These are phyloP conservation scores for human (Homo sapiens) DNA, from an alignment of 2,113 vertebrate species.

Conservation along the genomic window GRCh38 chr6:84166501-84167000, in stretches of 20 bases:
- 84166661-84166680: not conserved
- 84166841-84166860: not conserved
- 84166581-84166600: not conserved
- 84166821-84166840: not conserved
- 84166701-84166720: not conserved
- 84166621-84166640: not conserved
- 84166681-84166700: not conserved
- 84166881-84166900: not conserved
- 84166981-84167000: not conserved
- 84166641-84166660: too few relatives aligned
- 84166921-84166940: not conserved
- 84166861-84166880: not conserved
- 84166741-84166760: not conserved
- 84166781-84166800: not conserved
- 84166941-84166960: not conserved
- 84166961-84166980: not conserved
- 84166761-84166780: not conserved
- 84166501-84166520: not conserved
- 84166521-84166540: not conserved
- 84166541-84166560: not conserved
- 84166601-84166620: not conserved
- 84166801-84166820: not conserved
- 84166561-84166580: not conserved
- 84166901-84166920: not conserved
- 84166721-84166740: not conserved